These are phyloP conservation scores for Caenorhabditis latens DNA, from an alignment of 1,140 invertebrate species.

Conservation along the genomic window DNA sequence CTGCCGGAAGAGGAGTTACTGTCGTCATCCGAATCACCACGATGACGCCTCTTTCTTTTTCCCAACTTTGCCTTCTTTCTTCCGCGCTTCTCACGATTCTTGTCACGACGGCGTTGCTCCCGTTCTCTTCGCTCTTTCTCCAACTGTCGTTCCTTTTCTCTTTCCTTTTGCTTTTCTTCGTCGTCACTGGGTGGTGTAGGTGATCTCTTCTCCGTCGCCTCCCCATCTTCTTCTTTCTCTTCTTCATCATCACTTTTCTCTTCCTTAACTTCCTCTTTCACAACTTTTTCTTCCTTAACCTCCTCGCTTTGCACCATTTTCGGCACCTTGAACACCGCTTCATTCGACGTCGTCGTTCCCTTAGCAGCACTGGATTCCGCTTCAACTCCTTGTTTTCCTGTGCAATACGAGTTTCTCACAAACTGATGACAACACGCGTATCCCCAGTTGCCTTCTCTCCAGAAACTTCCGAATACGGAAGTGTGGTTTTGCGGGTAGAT, in stretches of 20 bases:
- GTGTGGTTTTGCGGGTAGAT: slow-evolving; percentile 71
- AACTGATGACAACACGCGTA: slow-evolving; percentile 93
- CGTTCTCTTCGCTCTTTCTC: slow-evolving; percentile 57
- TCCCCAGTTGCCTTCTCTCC: slow-evolving; percentile 92
- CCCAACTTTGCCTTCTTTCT: slow-evolving; percentile 53
- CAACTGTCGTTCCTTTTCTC: slow-evolving; percentile 28
- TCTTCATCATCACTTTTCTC: background rate
- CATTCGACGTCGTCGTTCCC: slow-evolving; percentile 15
- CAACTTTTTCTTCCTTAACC: slow-evolving; percentile 48
- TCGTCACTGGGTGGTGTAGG: slow-evolving; percentile 53
- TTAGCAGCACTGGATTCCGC: slow-evolving; percentile 22
- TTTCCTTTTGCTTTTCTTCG: slow-evolving; percentile 58
- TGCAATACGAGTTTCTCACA: slow-evolving; percentile 85
- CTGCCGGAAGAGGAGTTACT: slow-evolving; percentile 9
- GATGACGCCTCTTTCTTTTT: slow-evolving; percentile 21
- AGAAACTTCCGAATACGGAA: slow-evolving; percentile 94
- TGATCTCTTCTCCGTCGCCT: background rate
- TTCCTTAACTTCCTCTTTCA: slow-evolving; percentile 38
- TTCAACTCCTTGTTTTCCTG: slow-evolving; percentile 84
- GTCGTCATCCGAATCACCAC: slow-evolving; percentile 10
- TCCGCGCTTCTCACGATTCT: slow-evolving; percentile 39
- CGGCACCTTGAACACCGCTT: slow-evolving; percentile 20
- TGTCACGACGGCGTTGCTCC: slow-evolving; percentile 25
- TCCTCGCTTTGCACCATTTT: slow-evolving; percentile 14
- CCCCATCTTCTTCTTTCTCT: background rate